Conservation (phyloP, 2,797 vertebrate species). For the Labroides dimidiatus region DNA sequence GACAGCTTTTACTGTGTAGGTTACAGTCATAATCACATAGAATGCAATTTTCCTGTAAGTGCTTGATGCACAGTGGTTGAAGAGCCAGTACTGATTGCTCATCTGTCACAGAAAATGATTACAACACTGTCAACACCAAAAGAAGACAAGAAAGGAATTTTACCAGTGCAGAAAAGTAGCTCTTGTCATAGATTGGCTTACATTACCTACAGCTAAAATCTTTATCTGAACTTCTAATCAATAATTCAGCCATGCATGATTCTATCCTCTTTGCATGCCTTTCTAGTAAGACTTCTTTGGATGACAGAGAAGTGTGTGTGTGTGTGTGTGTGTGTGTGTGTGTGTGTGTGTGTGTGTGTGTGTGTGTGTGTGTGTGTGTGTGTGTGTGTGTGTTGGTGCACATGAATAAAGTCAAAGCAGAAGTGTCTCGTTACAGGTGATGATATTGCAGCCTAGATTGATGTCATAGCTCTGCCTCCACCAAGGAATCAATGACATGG, state of each 20-base stretch:
- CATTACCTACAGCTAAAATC: constrained; percentile 55
- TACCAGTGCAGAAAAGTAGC: constrained; percentile 3
- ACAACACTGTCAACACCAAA: neutral
- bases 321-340: neutral
- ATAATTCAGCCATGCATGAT: constrained; percentile 64
- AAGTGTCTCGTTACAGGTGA: constrained; percentile 74
- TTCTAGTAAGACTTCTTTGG: constrained; percentile 51
- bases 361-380: neutral
- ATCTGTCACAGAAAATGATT: constrained; percentile 4
- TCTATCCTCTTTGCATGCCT: constrained; percentile 52
- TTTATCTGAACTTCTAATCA: constrained; percentile 60
- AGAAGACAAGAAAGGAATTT: constrained; percentile 7
- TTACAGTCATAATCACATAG: constrained; percentile 14
- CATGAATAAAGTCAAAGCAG: constrained; percentile 56
- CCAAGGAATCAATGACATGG: constrained; percentile 83
- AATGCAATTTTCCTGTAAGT: constrained; percentile 14
- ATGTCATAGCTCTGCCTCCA: constrained; percentile 70
- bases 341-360: no score
- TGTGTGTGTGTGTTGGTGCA: constrained; percentile 13
- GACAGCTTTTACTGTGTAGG: neutral
- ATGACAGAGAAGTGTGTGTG: constrained; percentile 39
- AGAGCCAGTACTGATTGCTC: constrained; percentile 8
- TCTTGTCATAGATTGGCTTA: constrained; percentile 40
- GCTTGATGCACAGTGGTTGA: neutral
- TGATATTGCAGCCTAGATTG: constrained; percentile 73